These are phyloP conservation scores for Eilema caniola DNA, from an alignment of 2,888 invertebrate genomes.

Conservation along the genomic window DNA sequence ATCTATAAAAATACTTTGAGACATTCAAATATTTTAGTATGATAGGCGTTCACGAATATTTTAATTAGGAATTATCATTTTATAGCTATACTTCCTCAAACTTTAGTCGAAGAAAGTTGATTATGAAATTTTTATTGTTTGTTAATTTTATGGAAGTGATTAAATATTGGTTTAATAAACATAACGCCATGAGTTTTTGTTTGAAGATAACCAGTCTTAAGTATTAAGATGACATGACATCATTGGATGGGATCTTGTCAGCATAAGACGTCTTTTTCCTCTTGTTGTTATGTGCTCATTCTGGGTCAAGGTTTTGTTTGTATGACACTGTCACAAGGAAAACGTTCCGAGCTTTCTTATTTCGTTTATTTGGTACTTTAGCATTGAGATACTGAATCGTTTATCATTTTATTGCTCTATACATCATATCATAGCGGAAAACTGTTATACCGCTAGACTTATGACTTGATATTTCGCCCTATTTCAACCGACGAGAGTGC, in stretches of 20 bases:
- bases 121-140: neutral
- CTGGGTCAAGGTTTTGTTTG: conserved; percentile 81
- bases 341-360: conserved; percentile 57
- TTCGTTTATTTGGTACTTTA: conserved; percentile 29
- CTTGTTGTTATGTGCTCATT: conserved; percentile 62
- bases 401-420: conserved; percentile 4
- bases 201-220: conserved; percentile 46
- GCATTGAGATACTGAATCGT: conserved; percentile 7
- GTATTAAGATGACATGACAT: conserved; percentile 43
- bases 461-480: conserved; percentile 21
- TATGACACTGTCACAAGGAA: conserved; percentile 65
- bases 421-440: neutral
- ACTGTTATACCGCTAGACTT: neutral
- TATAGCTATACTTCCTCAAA: conserved; percentile 4
- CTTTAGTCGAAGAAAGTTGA: neutral
- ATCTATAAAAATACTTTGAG: conserved; percentile 28
- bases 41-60: conserved; percentile 12
- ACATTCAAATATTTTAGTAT: conserved; percentile 39
- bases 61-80: conserved; percentile 7
- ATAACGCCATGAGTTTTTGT: conserved; percentile 21
- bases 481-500: conserved; percentile 1
- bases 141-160: neutral
- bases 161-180: conserved; percentile 18
- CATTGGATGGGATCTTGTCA: conserved; percentile 45
- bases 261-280: conserved; percentile 65